A percentile compares a stretch with the other conserved stretches of the same genome.
phyloP scores from a whole-genome alignment of 2,888 invertebrate species.

The Epistrophe eligans region DNA sequence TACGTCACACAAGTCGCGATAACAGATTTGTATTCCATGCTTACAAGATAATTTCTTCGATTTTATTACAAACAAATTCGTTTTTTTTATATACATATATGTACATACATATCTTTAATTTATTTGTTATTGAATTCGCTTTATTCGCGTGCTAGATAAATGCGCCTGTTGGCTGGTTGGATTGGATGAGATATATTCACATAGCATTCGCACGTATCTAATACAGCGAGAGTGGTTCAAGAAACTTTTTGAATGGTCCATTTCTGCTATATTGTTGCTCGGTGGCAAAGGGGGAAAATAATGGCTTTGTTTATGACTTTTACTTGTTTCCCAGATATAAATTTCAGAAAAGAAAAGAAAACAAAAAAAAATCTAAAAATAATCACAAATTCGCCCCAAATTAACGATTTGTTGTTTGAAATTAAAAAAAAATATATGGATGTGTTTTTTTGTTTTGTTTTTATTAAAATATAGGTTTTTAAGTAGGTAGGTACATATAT shows the following conservation, averaged over 20 bases:
- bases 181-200: background rate
- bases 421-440: conserved; percentile 23
- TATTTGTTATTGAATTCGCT: conserved; percentile 27
- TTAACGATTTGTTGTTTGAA: conserved; percentile 57
- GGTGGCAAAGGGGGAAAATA: conserved; percentile 9
- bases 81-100: background rate
- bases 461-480: background rate
- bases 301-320: conserved; percentile 63
- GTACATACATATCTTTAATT: conserved; percentile 13
- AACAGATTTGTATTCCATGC: conserved; percentile 64
- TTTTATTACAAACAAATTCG: conserved; percentile 53
- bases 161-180: conserved; percentile 5
- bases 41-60: conserved; percentile 52
- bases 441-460: conserved; percentile 21
- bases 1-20: conserved; percentile 42
- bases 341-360: conserved; percentile 12
- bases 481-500: background rate
- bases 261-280: background rate
- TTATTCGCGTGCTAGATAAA: conserved; percentile 41
- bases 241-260: conserved; percentile 55
- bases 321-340: conserved; percentile 35
- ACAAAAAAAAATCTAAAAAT: conserved; percentile 35
- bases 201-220: background rate
- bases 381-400: conserved; percentile 43
- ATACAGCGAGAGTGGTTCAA: conserved; percentile 30